Percentiles rank a stretch among this genome's conserved stretches.
Conservation (phyloP, 2,113 vertebrate genomes). For the Phalacrocorax pelagicus region DNA sequence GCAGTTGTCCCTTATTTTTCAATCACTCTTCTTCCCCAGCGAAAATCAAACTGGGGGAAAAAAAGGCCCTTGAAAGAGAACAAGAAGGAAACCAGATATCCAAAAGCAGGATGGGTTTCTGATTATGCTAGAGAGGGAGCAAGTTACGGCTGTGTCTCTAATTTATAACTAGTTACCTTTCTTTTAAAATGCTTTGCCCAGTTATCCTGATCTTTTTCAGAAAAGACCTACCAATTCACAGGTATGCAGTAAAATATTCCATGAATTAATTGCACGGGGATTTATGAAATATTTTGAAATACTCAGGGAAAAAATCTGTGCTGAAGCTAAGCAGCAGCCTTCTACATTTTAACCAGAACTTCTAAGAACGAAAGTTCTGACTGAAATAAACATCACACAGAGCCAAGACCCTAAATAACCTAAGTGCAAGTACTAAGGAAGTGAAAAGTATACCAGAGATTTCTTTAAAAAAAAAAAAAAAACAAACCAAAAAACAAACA, state of each 20-base stretch:
- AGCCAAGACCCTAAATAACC: neutral
- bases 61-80: neutral
- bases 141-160: neutral
- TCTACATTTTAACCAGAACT: neutral
- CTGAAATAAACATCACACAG: neutral
- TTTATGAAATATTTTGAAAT: neutral
- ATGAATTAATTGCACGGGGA: neutral
- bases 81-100: neutral
- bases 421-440: neutral
- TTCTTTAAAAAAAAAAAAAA: neutral
- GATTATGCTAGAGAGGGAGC: neutral
- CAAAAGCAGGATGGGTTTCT: neutral
- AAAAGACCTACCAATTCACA: neutral
- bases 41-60: neutral
- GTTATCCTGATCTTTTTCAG: neutral
- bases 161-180: neutral
- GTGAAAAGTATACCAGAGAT: neutral
- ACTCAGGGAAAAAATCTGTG: neutral
- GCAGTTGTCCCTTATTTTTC: neutral
- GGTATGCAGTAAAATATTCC: neutral
- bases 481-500: neutral
- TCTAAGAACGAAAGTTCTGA: neutral
- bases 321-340: neutral
- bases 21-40: neutral
- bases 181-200: neutral